Evolutionary conservation across 1,140 invertebrate species (phyloP).

Genomic region (Solen grandis): DNA sequence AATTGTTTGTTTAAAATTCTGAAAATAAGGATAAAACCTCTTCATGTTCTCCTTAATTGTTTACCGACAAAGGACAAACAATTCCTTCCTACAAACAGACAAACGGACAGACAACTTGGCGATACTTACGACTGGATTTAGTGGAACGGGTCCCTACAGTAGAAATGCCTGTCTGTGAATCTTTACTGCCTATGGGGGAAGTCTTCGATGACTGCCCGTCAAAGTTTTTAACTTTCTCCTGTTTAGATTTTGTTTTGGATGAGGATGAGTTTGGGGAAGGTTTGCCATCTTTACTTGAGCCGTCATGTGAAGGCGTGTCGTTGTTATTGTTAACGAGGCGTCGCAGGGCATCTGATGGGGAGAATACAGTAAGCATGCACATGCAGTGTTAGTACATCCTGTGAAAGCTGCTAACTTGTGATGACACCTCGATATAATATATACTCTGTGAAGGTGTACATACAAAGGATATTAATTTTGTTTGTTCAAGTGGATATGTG

Average conservation of each 20-base stretch:
- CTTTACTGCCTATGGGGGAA: conserved; percentile 32
- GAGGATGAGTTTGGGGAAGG: conserved; percentile 13
- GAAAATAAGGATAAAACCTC: too few species aligned
- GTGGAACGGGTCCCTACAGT: conserved; percentile 30
- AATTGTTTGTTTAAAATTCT: too few species aligned
- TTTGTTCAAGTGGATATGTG: too few species aligned
- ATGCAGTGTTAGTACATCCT: too few species aligned
- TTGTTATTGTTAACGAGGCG: conserved; percentile 34
- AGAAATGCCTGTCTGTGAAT: conserved; percentile 28
- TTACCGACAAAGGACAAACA: too few species aligned
- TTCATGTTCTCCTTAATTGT: too few species aligned
- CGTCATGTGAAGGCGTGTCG: conserved; percentile 12
- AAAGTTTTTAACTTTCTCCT: conserved; percentile 32
- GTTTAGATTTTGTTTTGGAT: conserved; percentile 32
- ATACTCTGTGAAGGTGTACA: too few species aligned
- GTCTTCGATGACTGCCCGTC: conserved; percentile 3
- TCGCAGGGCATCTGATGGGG: conserved; percentile 37
- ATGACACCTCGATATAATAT: too few species aligned
- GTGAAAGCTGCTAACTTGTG: too few species aligned
- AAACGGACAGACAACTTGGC: too few species aligned
- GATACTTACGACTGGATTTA: conserved; percentile 49
- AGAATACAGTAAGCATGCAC: background rate
- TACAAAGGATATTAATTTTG: too few species aligned
- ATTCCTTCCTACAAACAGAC: too few species aligned
- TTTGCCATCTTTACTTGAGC: conserved; percentile 23